These are phyloP conservation scores for Cerastis rubricosa DNA, from an alignment of 2,888 invertebrate species.

Conservation along the genomic window DNA sequence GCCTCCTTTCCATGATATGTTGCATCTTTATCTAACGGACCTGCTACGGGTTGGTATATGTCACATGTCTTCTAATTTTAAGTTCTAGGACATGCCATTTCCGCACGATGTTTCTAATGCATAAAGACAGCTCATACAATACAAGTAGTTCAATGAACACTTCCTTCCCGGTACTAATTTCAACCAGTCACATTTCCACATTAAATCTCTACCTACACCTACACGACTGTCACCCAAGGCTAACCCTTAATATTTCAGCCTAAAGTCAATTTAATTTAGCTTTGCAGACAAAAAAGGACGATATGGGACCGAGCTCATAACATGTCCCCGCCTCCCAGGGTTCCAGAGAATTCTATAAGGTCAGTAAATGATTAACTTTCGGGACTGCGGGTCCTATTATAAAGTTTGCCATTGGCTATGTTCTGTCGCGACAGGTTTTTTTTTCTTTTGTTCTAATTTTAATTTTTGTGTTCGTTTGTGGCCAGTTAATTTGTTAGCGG, in stretches of 20 bases:
- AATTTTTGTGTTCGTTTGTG: slow-evolving; percentile 51
- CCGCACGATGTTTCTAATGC: no score
- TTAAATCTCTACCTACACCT: slow-evolving; percentile 7
- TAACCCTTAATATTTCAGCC: slow-evolving; percentile 71
- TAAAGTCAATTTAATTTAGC: slow-evolving; percentile 86
- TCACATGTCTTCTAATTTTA: background rate
- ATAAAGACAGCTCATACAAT: background rate
- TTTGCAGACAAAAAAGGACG: slow-evolving; percentile 85
- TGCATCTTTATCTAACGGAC: background rate
- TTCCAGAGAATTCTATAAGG: slow-evolving; percentile 78
- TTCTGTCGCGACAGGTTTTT: slow-evolving; percentile 66
- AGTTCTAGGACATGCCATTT: no score
- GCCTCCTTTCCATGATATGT: background rate
- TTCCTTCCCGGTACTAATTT: background rate
- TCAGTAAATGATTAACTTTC: slow-evolving; percentile 83
- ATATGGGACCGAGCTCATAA: slow-evolving; percentile 78
- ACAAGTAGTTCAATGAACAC: background rate
- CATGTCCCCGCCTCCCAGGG: slow-evolving; percentile 84
- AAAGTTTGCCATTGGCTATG: slow-evolving; percentile 80
- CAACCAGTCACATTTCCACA: background rate
- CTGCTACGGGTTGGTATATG: background rate
- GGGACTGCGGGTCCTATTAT: slow-evolving; percentile 69
- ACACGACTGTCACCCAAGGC: slow-evolving; percentile 72
- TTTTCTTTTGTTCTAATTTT: slow-evolving; percentile 56
- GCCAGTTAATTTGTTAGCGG: slow-evolving; percentile 50